Evolutionary conservation across 2,888 invertebrate genomes (phyloP), one percentile per base, ranked within the genome.

Genomic region (Steinernema scapterisci): DNA sequence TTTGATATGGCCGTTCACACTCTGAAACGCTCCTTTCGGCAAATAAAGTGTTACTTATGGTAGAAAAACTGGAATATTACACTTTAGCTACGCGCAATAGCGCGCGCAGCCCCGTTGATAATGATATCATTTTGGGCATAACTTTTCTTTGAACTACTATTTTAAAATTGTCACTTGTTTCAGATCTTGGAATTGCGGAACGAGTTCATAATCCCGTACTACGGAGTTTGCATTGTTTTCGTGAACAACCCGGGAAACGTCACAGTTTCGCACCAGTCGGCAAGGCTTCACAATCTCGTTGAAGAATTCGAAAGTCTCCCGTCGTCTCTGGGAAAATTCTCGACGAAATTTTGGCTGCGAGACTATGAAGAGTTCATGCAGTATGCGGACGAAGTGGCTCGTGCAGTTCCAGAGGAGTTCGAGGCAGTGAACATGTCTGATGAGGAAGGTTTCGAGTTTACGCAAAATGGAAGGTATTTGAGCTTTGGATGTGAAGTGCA

Each of bases 201-300:
- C 51, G 77, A 81, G n/a, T 83, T 82, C 74, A 82, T 86, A 44
- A 82, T 83, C 70, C 86, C 86, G 0, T 81, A 82, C 76, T 86
- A 86, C 71, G 80, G 82, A 1, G 80, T 84, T 0, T 81, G 81
- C 48, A 82, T 85, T 80, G 81, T 86, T 3, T 80, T 85, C 27
- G 84, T 86, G 9, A 82, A 84, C 71, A 81, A 82, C 21, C 86
- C 86, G 5, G 86, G 86, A 44, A 81, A 86, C 70, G 76, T 86
- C 38, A 75, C 76, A n/a, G 78, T 82, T n/a, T 75, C 79, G 7
- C 21, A 25, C 9, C 76, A 78, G 21, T 44, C 79, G 19, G 51
- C 70, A 23, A 73, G 77, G 31, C 73, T 79, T 54, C 71, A 79
- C 31, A 46, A 70, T 25, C 46, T 81, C 52, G 81, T 83, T 16